Percentiles rank a stretch among this genome's conserved stretches.
Evolutionary conservation across 2,888 invertebrate genomes (phyloP).

Genomic region (Adineta ricciae): DNA sequence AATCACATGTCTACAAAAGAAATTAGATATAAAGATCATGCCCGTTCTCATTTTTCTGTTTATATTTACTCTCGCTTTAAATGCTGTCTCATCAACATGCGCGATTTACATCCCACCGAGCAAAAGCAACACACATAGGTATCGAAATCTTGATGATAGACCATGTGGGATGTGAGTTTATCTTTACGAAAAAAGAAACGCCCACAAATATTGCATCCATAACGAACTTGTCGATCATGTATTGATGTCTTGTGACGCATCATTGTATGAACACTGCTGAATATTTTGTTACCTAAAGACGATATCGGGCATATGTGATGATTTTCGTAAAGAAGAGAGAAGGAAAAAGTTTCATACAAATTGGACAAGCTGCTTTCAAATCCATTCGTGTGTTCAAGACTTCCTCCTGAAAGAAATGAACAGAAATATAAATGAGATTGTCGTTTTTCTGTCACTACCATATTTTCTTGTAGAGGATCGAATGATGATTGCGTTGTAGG

Average conservation of each 20-base stretch:
- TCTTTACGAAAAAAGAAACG: conserved; percentile 14
- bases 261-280: conserved; percentile 23
- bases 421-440: neutral
- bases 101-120: neutral
- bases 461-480: neutral
- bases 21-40: no score
- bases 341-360: neutral
- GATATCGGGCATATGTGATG: neutral
- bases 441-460: neutral
- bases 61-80: conserved; percentile 14
- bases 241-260: conserved; percentile 12
- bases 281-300: conserved; percentile 2
- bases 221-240: conserved; percentile 17
- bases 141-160: conserved; percentile 19
- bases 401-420: neutral
- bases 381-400: neutral
- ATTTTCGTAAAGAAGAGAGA: neutral
- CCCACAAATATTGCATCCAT: conserved; percentile 17
- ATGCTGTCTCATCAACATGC: conserved; percentile 18
- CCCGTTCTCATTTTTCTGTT: no score
- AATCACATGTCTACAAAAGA: neutral
- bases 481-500: neutral
- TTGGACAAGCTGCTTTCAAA: conserved; percentile 13
- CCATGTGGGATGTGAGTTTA: conserved; percentile 16
- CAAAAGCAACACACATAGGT: conserved; percentile 14